These are phyloP conservation scores for Lamproptera curius DNA, from an alignment of 2,888 invertebrate species.

Conservation along the genomic window DNA sequence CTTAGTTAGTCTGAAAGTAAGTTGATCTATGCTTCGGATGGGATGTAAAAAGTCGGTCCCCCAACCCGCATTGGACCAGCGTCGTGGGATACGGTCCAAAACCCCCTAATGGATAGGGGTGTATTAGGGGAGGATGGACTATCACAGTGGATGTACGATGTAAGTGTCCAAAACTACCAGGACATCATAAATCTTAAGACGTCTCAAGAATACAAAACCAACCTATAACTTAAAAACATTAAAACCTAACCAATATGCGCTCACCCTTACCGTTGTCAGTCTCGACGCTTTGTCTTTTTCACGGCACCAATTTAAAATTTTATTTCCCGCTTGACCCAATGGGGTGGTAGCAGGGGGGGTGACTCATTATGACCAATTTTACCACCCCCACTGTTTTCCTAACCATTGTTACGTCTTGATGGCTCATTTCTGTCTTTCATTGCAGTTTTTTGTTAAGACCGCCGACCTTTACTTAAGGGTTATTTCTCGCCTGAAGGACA, in stretches of 20 bases:
- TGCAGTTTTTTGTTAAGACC: conserved; percentile 41
- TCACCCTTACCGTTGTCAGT: conserved; percentile 35
- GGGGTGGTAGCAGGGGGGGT: conserved; percentile 38
- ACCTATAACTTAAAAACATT: no score
- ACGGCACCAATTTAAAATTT: conserved; percentile 72
- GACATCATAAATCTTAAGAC: background rate
- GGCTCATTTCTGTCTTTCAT: conserved; percentile 64
- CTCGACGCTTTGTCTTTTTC: conserved; percentile 65
- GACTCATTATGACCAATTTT: conserved; percentile 76
- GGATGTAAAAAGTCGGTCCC: no score
- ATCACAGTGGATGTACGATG: no score
- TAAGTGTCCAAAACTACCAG: background rate
- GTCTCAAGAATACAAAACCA: background rate
- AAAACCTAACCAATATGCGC: conserved; percentile 24
- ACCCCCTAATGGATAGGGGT: no score
- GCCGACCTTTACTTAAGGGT: conserved; percentile 14
- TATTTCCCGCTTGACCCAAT: conserved; percentile 69
- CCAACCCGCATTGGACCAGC: no score
- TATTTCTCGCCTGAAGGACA: conserved; percentile 12
- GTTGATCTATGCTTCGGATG: no score
- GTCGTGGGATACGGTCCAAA: no score
- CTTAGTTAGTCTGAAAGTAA: no score
- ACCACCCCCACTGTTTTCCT: conserved; percentile 52
- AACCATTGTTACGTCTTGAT: conserved; percentile 54
- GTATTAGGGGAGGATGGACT: no score